A percentile compares a stretch with the other conserved stretches of the same genome.
phyloP scores from a whole-genome alignment of 2,888 invertebrate species.

The Brassicogethes aeneus region DNA sequence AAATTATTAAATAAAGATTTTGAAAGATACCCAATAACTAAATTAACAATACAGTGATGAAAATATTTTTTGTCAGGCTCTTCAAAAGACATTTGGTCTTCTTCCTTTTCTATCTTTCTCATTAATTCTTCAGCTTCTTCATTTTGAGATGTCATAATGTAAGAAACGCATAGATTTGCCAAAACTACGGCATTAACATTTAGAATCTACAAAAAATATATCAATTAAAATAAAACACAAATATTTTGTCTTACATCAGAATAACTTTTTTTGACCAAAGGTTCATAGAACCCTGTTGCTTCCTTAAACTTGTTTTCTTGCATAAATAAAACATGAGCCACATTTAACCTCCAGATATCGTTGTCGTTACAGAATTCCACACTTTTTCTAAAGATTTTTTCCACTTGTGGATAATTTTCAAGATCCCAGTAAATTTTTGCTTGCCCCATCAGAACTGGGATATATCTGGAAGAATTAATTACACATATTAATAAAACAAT shows the following conservation, averaged over 20 bases:
- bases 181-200: conserved; percentile 95
- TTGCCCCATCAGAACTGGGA: conserved; percentile 98
- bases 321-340: conserved; percentile 98
- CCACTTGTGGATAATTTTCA: conserved; percentile 92
- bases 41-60: conserved; percentile 95
- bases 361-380: conserved; percentile 98
- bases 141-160: conserved; percentile 98
- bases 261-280: conserved; percentile 90
- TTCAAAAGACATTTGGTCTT: conserved; percentile 85
- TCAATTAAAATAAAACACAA: conserved; percentile 3
- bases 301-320: conserved; percentile 98
- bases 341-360: conserved; percentile 94
- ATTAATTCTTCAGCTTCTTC: conserved; percentile 98
- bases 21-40: conserved; percentile 77
- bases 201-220: conserved; percentile 60
- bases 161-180: conserved; percentile 97
- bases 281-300: conserved; percentile 96
- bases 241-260: conserved; percentile 57
- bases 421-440: conserved; percentile 98
- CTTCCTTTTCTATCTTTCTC: conserved; percentile 97
- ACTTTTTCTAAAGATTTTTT: conserved; percentile 92
- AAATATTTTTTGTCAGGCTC: conserved; percentile 90
- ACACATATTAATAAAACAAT: too few relatives aligned
- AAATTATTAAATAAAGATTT: too few relatives aligned
- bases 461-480: conserved; percentile 50